phyloP scores from a whole-genome alignment of 2,888 invertebrate species.

The Pasiphila rectangulata region DNA sequence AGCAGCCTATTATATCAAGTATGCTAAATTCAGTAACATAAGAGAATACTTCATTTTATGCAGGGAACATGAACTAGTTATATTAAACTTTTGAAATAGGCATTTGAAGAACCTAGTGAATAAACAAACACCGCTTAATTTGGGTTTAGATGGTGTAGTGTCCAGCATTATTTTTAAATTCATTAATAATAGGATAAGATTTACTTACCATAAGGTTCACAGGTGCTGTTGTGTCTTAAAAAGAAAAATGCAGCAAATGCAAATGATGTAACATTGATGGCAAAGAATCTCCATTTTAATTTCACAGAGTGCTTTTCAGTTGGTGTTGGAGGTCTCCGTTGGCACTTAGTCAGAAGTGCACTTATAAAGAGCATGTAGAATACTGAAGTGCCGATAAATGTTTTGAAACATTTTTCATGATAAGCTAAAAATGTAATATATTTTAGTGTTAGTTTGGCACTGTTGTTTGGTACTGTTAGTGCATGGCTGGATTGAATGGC shows the following conservation, averaged over 20 bases:
- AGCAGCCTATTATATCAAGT: too few relatives aligned
- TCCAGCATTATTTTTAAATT: not conserved
- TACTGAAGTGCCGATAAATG: slow-evolving; percentile 91
- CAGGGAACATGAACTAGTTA: too few relatives aligned
- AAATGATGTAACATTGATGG: slow-evolving; percentile 87
- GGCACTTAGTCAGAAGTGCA: slow-evolving; percentile 84
- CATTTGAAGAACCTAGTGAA: too few relatives aligned
- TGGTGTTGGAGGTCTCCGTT: slow-evolving; percentile 78
- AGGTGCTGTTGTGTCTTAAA: slow-evolving; percentile 92
- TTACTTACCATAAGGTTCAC: slow-evolving; percentile 93
- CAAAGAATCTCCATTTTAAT: slow-evolving; percentile 88
- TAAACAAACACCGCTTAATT: too few relatives aligned
- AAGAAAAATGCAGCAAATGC: slow-evolving; percentile 92
- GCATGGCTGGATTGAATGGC: too few relatives aligned
- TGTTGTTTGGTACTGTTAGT: too few relatives aligned
- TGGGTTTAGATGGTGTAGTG: not conserved
- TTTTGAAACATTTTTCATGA: slow-evolving; percentile 93
- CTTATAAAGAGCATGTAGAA: slow-evolving; percentile 93
- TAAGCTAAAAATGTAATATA: slow-evolving; percentile 78
- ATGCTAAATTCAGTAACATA: too few relatives aligned
- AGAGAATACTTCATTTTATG: too few relatives aligned
- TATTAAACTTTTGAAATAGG: too few relatives aligned
- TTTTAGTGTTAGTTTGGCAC: too few relatives aligned
- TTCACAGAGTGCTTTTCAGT: slow-evolving; percentile 85
- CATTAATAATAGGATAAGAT: not conserved